phyloP scores from a whole-genome alignment of 2,888 invertebrate genomes.

The Eledone cirrhosa region DNA sequence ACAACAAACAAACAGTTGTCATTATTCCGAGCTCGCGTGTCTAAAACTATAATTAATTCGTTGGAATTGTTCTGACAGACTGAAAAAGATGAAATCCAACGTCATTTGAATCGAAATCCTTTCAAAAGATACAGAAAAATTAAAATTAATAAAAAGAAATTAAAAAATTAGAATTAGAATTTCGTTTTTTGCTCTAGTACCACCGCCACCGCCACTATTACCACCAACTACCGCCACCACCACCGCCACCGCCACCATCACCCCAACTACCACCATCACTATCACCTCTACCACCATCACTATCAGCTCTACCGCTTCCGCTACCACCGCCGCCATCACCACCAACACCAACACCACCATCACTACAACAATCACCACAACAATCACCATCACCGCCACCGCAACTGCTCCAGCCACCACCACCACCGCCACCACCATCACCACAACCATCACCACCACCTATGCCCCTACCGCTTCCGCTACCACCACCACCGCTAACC shows the following conservation, averaged over 20 bases:
- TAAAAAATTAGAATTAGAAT: neutral
- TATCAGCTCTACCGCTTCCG: neutral
- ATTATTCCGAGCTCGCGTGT: neutral
- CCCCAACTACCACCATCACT: neutral
- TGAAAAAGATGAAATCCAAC: neutral
- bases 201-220: neutral
- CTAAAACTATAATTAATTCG: constrained; percentile 1
- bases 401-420: too few relatives aligned
- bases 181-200: neutral
- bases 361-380: too few relatives aligned
- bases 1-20: constrained; percentile 14
- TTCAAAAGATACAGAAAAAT: too few relatives aligned
- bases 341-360: too few relatives aligned
- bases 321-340: too few relatives aligned
- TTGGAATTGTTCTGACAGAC: constrained; percentile 15
- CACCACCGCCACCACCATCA: too few relatives aligned
- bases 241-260: neutral
- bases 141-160: too few relatives aligned
- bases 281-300: neutral
- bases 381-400: too few relatives aligned
- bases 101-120: too few relatives aligned
- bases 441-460: too few relatives aligned
- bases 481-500: too few relatives aligned
- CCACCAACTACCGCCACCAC: neutral
- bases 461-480: too few relatives aligned